Percentiles rank a stretch among this genome's conserved stretches.
phyloP scores from a whole-genome alignment of 2,113 vertebrate species.

The Leucopsar rothschildi region DNA sequence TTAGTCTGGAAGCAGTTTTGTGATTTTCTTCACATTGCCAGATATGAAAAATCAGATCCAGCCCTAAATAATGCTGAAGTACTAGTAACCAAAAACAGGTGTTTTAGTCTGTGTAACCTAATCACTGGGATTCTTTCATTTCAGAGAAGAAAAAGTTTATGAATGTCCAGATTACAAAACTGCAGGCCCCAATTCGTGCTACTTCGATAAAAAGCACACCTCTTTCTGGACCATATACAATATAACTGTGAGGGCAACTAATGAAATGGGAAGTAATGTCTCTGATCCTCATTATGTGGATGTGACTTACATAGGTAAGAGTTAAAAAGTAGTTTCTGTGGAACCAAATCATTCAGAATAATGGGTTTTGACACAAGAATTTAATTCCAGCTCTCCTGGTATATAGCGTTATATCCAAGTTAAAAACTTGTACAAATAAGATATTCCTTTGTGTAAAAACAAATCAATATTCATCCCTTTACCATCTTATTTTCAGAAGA shows the following conservation, averaged over 20 bases:
- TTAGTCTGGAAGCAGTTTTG: not conserved
- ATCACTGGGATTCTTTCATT: slow-evolving; percentile 56
- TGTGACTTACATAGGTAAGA: slow-evolving; percentile 85
- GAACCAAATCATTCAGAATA: not conserved
- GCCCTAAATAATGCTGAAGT: not conserved
- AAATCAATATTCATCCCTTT: not conserved
- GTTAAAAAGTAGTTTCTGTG: not conserved
- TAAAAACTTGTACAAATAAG: not conserved
- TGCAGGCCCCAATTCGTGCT: slow-evolving; percentile 88
- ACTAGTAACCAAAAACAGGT: not conserved
- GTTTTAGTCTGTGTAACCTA: not conserved
- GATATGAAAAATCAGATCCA: not conserved
- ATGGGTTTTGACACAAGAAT: not conserved
- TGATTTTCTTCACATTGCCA: not conserved
- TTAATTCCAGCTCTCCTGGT: not conserved
- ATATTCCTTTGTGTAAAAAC: not conserved
- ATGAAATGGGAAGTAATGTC: slow-evolving; percentile 77
- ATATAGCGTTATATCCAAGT: not conserved
- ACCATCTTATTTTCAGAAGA: not conserved
- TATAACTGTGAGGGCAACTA: slow-evolving; percentile 88
- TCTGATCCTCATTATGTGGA: slow-evolving; percentile 85
- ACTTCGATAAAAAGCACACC: slow-evolving; percentile 88
- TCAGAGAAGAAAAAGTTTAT: slow-evolving; percentile 69
- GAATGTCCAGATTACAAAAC: slow-evolving; percentile 92
- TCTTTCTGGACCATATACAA: slow-evolving; percentile 88